A percentile compares a stretch with the other conserved stretches of the same genome.
These are phyloP conservation scores for Brachionus rotundiformis DNA, from an alignment of 1,140 invertebrate species.

Conservation along the genomic window DNA sequence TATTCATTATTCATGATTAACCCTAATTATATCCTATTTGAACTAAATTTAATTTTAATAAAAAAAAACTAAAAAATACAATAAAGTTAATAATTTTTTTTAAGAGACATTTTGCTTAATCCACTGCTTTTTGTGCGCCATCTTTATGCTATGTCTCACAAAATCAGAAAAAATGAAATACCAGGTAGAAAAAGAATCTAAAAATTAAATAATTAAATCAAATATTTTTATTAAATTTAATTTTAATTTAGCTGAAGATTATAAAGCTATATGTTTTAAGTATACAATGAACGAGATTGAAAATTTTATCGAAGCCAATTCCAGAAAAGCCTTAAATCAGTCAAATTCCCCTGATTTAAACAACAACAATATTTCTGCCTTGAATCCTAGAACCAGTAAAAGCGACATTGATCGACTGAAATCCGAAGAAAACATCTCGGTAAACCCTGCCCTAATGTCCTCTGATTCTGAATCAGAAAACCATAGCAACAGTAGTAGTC, in stretches of 20 bases:
- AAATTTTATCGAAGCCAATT: neutral
- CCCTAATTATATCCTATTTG: no score
- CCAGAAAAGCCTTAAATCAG: neutral
- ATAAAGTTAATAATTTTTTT: neutral
- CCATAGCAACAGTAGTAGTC: slow-evolving; percentile 8
- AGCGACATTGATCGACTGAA: slow-evolving; percentile 7
- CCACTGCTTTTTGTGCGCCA: slow-evolving; percentile 25
- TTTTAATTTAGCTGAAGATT: slow-evolving; percentile 17
- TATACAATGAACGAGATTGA: slow-evolving; percentile 33
- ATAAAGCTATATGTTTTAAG: slow-evolving; percentile 37
- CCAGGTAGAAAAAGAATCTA: no score
- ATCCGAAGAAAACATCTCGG: neutral
- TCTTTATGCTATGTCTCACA: slow-evolving; percentile 21
- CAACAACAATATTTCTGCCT: neutral
- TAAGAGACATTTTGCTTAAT: slow-evolving; percentile 38
- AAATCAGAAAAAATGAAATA: neutral
- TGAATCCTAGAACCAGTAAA: neutral
- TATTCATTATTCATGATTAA: no score
- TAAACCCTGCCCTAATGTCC: neutral
- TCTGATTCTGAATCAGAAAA: slow-evolving; percentile 22
- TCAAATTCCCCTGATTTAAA: neutral
- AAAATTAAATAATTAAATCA: no score
- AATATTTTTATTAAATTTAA: neutral
- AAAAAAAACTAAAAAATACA: neutral
- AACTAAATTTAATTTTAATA: neutral